phyloP scores from a whole-genome alignment of 2,888 invertebrate genomes.

The Oithona nana region DNA sequence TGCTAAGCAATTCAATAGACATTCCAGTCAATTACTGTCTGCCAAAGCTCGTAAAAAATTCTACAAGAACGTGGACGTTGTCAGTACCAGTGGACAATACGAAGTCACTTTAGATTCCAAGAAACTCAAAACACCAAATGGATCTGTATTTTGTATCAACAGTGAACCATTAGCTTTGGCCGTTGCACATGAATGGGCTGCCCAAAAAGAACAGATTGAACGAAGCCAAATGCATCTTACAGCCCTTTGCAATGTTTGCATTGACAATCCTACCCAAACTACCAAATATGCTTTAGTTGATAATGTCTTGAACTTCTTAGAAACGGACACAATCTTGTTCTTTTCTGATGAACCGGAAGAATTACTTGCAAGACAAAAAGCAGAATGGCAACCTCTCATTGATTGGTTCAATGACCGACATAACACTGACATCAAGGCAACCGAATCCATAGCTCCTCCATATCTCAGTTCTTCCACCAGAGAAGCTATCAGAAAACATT shows the following conservation, averaged over 20 bases:
- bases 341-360: conserved; percentile 50
- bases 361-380: conserved; percentile 48
- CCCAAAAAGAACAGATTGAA: conserved; percentile 55
- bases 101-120: conserved; percentile 74
- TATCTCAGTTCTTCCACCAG: neutral
- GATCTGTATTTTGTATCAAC: conserved; percentile 40
- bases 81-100: conserved; percentile 47
- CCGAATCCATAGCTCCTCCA: neutral
- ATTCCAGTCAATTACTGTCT: no score
- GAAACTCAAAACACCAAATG: conserved; percentile 74
- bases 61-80: conserved; percentile 49
- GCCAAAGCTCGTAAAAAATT: conserved; percentile 42
- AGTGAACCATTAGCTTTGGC: conserved; percentile 77
- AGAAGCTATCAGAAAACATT: conserved; percentile 35
- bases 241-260: conserved; percentile 64
- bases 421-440: conserved; percentile 22
- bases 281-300: conserved; percentile 53
- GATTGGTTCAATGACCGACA: conserved; percentile 62
- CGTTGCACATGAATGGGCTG: conserved; percentile 83
- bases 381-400: conserved; percentile 75
- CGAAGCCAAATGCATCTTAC: conserved; percentile 63
- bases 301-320: conserved; percentile 55
- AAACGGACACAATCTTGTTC: conserved; percentile 63
- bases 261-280: conserved; percentile 76
- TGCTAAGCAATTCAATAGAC: no score